These are phyloP conservation scores for Chaetodon trifasciatus DNA, from an alignment of 2,797 vertebrate species.

Conservation along the genomic window DNA sequence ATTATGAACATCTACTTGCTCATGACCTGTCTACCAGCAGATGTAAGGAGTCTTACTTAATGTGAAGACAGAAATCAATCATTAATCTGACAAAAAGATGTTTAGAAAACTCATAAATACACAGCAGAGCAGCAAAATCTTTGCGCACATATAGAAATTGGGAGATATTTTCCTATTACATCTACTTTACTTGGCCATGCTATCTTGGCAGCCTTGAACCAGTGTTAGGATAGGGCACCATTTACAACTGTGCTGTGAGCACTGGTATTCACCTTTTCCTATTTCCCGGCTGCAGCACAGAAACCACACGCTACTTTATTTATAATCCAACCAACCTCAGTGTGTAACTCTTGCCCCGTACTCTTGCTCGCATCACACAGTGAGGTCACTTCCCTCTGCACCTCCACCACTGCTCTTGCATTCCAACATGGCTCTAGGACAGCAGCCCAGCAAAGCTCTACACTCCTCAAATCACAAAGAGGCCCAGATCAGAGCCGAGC, in stretches of 20 bases:
- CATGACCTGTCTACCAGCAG: background rate
- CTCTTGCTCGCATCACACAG: slow-evolving; percentile 84
- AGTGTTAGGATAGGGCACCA: slow-evolving; percentile 78
- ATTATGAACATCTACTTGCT: background rate
- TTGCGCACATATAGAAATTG: slow-evolving; percentile 39
- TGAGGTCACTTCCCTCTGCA: slow-evolving; percentile 85
- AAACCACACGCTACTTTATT: slow-evolving; percentile 85
- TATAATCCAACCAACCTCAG: slow-evolving; percentile 87
- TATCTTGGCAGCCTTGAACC: slow-evolving; percentile 81
- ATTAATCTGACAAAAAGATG: slow-evolving; percentile 10
- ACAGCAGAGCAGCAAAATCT: slow-evolving; percentile 27
- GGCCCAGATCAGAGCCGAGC: slow-evolving; percentile 85
- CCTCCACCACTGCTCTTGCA: slow-evolving; percentile 81
- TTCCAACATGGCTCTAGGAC: slow-evolving; percentile 89
- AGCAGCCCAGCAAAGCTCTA: slow-evolving; percentile 81
- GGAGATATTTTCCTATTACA: slow-evolving; percentile 46
- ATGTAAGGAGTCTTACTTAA: background rate
- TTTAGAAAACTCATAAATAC: slow-evolving; percentile 33
- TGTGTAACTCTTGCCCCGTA: slow-evolving; percentile 81
- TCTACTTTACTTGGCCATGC: slow-evolving; percentile 63
- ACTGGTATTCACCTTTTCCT: slow-evolving; percentile 83
- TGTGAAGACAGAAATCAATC: background rate
- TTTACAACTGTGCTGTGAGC: slow-evolving; percentile 81
- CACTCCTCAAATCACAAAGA: slow-evolving; percentile 84
- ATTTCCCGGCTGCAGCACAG: slow-evolving; percentile 77